phyloP scores from a whole-genome alignment of 2,888 invertebrate species.

The Drymonia ruficornis region DNA sequence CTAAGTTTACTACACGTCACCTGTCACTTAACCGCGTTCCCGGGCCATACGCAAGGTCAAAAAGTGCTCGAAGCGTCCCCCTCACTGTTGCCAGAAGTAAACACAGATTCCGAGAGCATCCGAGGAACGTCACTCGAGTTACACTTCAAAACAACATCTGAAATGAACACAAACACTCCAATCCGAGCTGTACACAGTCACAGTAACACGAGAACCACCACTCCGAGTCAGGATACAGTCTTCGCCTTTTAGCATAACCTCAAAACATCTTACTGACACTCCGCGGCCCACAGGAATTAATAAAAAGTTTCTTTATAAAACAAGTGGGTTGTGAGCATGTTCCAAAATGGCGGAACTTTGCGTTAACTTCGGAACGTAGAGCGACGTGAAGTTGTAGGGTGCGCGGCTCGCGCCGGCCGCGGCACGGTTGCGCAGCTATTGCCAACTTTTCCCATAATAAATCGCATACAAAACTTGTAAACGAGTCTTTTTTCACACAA shows the following conservation, averaged over 20 bases:
- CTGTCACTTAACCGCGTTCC: conserved; percentile 59
- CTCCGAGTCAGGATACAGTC: conserved; percentile 68
- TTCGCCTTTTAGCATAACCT: conserved; percentile 79
- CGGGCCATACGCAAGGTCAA: conserved; percentile 64
- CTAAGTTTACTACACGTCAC: conserved; percentile 59
- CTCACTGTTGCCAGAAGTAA: conserved; percentile 74
- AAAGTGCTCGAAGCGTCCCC: conserved; percentile 65
- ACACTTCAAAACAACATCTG: conserved; percentile 80
- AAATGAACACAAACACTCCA: conserved; percentile 70
- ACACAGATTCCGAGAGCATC: conserved; percentile 79
- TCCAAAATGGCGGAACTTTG: conserved; percentile 86
- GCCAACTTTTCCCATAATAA: conserved; percentile 77
- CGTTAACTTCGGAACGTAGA: conserved; percentile 85
- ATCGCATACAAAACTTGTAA: conserved; percentile 65
- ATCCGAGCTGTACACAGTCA: conserved; percentile 50
- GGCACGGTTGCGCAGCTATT: conserved; percentile 68
- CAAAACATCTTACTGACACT: conserved; percentile 85
- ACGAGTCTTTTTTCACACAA: conserved; percentile 44
- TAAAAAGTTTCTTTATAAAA: conserved; percentile 86
- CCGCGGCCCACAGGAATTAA: conserved; percentile 85
- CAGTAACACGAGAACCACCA: conserved; percentile 56
- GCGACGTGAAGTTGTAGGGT: conserved; percentile 83
- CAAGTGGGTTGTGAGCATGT: conserved; percentile 86
- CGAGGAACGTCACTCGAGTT: conserved; percentile 71
- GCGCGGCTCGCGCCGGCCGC: conserved; percentile 71